Percentiles rank a stretch among this genome's conserved stretches.
phyloP scores from a whole-genome alignment of 2,113 vertebrate genomes.

The Raja brachyura region DNA sequence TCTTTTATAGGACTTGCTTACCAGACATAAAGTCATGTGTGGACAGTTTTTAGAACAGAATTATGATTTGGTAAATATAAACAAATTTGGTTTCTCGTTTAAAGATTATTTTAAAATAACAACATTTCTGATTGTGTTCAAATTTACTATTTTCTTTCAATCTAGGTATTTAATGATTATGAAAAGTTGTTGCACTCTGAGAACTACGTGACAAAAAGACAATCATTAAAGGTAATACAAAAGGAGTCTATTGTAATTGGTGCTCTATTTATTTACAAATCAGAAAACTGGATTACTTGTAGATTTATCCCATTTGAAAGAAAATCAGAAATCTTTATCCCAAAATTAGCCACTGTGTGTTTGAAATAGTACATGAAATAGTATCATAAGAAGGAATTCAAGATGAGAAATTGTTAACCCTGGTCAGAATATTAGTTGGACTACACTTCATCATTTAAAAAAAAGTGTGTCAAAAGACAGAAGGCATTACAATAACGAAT shows the following conservation, averaged over 20 bases:
- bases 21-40: constrained; percentile 87
- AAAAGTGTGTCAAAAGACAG: neutral
- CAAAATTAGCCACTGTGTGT: neutral
- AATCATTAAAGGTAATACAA: constrained; percentile 83
- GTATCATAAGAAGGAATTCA: neutral
- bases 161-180: constrained; percentile 89
- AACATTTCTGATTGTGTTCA: constrained; percentile 41
- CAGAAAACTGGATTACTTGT: neutral
- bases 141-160: constrained; percentile 41
- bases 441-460: neutral
- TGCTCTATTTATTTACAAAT: neutral
- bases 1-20: constrained; percentile 78
- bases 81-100: neutral
- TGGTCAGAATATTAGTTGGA: neutral
- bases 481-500: neutral
- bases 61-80: constrained; percentile 78
- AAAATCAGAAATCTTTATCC: neutral
- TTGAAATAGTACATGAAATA: neutral
- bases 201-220: constrained; percentile 96
- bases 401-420: neutral
- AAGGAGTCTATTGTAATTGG: neutral
- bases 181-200: constrained; percentile 95
- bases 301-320: neutral
- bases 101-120: neutral
- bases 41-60: constrained; percentile 88